These are phyloP conservation scores for Eulemur rufifrons DNA, from an alignment of 2,113 vertebrate genomes.

Conservation along the genomic window DNA sequence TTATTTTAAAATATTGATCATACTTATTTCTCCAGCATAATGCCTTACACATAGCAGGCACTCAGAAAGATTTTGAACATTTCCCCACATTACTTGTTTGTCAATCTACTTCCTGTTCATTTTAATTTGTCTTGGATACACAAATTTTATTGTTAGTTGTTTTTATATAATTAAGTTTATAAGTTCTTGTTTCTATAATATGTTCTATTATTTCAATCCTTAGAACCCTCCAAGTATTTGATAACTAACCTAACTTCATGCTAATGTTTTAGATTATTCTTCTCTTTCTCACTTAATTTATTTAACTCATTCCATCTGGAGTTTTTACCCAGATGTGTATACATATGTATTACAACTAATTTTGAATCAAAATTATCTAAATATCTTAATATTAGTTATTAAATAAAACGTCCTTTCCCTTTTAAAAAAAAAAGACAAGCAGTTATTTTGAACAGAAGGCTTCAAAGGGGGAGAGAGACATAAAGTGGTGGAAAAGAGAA, in stretches of 20 bases:
- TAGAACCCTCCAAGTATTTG: not conserved
- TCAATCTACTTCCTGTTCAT: not conserved
- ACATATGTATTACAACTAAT: not conserved
- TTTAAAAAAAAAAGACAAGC: not conserved
- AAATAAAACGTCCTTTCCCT: slow-evolving; percentile 27
- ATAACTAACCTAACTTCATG: not conserved
- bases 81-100: not conserved
- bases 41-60: no score
- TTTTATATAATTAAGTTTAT: not conserved
- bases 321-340: not conserved
- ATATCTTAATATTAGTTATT: slow-evolving; percentile 25
- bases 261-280: not conserved
- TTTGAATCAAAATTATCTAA: slow-evolving; percentile 27
- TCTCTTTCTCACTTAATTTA: not conserved
- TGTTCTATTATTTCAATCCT: not conserved
- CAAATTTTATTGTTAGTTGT: not conserved
- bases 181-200: not conserved
- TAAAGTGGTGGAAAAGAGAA: not conserved
- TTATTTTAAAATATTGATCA: no score
- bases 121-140: not conserved
- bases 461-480: not conserved
- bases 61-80: not conserved
- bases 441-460: not conserved
- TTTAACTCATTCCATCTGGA: slow-evolving; percentile 30
- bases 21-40: no score